Conservation (phyloP, 2,888 invertebrate genomes). For the Rotaria magnacalcarata region DNA sequence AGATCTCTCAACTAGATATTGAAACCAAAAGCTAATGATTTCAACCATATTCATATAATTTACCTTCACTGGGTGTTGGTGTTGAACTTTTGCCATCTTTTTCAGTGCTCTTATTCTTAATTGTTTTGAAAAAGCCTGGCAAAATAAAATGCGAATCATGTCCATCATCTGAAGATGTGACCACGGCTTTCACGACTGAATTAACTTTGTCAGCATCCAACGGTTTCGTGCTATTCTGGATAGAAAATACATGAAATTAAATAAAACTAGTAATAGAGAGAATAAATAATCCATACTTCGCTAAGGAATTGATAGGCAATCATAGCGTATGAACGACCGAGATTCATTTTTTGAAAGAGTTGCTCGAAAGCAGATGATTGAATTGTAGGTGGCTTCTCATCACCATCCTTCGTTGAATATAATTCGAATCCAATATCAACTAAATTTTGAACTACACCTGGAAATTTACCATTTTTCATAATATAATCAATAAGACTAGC, state of each 20-base stretch:
- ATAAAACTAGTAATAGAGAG: not conserved
- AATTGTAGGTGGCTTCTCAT: not conserved
- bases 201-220: not conserved
- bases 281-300: not conserved
- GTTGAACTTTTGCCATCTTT: not conserved
- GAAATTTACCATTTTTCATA: not conserved
- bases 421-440: not conserved
- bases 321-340: not conserved
- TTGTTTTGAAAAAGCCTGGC: not conserved
- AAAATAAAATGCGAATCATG: slow-evolving; percentile 5
- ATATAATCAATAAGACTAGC: not conserved
- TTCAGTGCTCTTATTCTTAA: not conserved
- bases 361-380: not conserved
- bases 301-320: not conserved
- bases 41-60: no score
- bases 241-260: not conserved
- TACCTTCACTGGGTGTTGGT: not conserved
- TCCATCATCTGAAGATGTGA: slow-evolving; percentile 13
- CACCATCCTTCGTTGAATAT: not conserved
- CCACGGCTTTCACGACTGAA: not conserved
- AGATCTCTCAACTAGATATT: no score
- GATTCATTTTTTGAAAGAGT: not conserved
- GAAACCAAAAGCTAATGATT: no score
- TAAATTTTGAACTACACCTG: not conserved
- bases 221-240: not conserved